Percentiles rank a stretch among this genome's conserved stretches.
Conservation (phyloP, 2,888 invertebrate genomes). For the Drosophila leonis region DNA sequence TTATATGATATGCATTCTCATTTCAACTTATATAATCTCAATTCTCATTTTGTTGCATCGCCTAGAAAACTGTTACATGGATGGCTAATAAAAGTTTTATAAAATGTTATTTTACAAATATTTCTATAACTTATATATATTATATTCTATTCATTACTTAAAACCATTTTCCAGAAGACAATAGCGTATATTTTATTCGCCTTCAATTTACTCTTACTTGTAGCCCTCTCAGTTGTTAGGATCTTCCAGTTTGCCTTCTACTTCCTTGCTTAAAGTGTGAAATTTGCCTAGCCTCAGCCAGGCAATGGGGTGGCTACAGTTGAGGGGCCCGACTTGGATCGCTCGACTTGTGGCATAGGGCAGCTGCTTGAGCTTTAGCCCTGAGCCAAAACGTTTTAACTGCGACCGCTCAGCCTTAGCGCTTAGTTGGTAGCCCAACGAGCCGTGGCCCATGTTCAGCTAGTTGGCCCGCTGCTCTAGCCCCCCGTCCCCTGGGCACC, state of each 20-base stretch:
- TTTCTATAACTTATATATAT: background rate
- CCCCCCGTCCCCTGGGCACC: background rate
- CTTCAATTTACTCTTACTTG: background rate
- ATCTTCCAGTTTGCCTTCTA: slow-evolving; percentile 5
- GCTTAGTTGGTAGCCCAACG: slow-evolving; percentile 73
- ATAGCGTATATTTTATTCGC: background rate
- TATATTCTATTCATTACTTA: background rate
- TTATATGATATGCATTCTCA: no score
- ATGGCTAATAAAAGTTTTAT: no score
- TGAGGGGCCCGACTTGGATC: slow-evolving; percentile 13
- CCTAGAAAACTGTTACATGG: background rate
- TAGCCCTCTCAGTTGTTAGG: slow-evolving; percentile 9
- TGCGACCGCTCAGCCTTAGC: slow-evolving; percentile 39
- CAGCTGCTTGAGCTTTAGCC: slow-evolving; percentile 35
- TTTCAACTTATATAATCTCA: no score
- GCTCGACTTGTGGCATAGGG: slow-evolving; percentile 33
- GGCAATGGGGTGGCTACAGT: slow-evolving; percentile 26
- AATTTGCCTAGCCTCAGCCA: slow-evolving; percentile 60
- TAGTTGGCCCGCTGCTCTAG: slow-evolving; percentile 4
- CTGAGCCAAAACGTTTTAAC: slow-evolving; percentile 20
- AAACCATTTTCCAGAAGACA: background rate
- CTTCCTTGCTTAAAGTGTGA: slow-evolving; percentile 61
- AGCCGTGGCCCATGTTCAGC: slow-evolving; percentile 65
- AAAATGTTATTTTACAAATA: no score
- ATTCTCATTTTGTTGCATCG: background rate